A percentile compares a stretch with the other conserved stretches of the same genome.
phyloP scores from a whole-genome alignment of 2,888 invertebrate genomes.

The Calliphora vomitoria region DNA sequence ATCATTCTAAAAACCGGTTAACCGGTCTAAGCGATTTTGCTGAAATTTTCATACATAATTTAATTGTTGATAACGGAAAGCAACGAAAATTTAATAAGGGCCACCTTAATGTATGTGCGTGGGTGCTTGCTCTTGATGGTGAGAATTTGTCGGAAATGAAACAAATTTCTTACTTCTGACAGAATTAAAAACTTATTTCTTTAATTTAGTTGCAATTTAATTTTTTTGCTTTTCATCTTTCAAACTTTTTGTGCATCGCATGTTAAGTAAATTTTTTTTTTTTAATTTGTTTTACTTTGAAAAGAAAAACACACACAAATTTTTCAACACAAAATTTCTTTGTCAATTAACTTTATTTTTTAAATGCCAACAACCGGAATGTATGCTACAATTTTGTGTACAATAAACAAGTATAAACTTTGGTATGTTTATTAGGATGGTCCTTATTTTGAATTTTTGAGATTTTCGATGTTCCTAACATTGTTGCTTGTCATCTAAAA shows the following conservation, averaged over 20 bases:
- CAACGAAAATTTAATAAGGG: too few relatives aligned
- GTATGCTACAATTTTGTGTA: conserved; percentile 36
- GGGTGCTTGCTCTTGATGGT: neutral
- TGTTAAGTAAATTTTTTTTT: neutral
- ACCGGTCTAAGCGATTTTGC: too few relatives aligned
- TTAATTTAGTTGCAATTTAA: conserved; percentile 8
- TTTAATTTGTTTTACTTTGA: conserved; percentile 9
- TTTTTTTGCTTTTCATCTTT: neutral
- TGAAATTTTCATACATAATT: too few relatives aligned
- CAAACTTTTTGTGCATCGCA: neutral
- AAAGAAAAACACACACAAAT: neutral
- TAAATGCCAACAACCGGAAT: conserved; percentile 43
- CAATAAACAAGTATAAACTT: neutral
- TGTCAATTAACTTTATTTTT: conserved; percentile 60
- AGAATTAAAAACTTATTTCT: conserved; percentile 32
- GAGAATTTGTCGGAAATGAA: conserved; percentile 1
- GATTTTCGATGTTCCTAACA: too few relatives aligned
- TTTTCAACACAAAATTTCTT: conserved; percentile 40
- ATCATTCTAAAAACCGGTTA: too few relatives aligned
- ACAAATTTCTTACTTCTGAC: conserved; percentile 10
- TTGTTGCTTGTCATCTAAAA: too few relatives aligned
- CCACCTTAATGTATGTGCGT: neutral
- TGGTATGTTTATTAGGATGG: neutral
- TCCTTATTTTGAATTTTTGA: too few relatives aligned
- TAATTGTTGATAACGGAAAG: too few relatives aligned